These are phyloP conservation scores for Apoda limacodes DNA, from an alignment of 2,888 invertebrate species.

Conservation along the genomic window DNA sequence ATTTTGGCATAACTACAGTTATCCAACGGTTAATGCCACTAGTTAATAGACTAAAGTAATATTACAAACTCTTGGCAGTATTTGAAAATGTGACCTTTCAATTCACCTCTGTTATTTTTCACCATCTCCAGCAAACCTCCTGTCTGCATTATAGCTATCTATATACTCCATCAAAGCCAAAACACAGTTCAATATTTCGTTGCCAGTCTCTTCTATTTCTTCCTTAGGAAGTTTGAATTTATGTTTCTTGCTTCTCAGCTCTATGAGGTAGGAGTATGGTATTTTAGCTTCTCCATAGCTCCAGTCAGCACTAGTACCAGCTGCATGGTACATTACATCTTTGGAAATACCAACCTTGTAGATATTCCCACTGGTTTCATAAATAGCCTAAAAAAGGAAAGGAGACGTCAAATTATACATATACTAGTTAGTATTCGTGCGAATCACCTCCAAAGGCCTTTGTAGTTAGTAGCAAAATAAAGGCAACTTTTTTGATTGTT, in stretches of 20 bases:
- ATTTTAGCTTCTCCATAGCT: slow-evolving; percentile 44
- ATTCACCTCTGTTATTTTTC: too few relatives aligned
- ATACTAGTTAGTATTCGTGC: too few relatives aligned
- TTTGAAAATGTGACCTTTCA: too few relatives aligned
- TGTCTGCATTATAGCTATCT: slow-evolving; percentile 33
- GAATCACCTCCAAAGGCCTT: too few relatives aligned
- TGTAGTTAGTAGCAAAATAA: too few relatives aligned
- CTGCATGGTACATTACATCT: slow-evolving; percentile 52
- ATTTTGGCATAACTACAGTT: too few relatives aligned
- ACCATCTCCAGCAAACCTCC: too few relatives aligned
- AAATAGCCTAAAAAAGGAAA: slow-evolving; percentile 39
- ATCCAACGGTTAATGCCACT: too few relatives aligned
- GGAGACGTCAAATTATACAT: too few relatives aligned
- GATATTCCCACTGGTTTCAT: slow-evolving; percentile 39
- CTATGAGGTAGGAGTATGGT: slow-evolving; percentile 53
- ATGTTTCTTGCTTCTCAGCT: slow-evolving; percentile 47
- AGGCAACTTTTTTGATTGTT: too few relatives aligned
- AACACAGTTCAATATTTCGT: slow-evolving; percentile 41
- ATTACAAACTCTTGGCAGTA: too few relatives aligned
- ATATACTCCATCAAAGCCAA: slow-evolving; percentile 49
- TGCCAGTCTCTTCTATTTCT: slow-evolving; percentile 46
- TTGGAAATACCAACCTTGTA: slow-evolving; percentile 56
- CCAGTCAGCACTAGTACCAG: slow-evolving; percentile 55
- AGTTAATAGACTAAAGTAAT: background rate
- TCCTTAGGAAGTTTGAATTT: slow-evolving; percentile 45